A percentile compares a stretch with the other conserved stretches of the same genome.
These are phyloP conservation scores for Otus scops DNA, from an alignment of 2,797 vertebrate species.

Conservation along the genomic window DNA sequence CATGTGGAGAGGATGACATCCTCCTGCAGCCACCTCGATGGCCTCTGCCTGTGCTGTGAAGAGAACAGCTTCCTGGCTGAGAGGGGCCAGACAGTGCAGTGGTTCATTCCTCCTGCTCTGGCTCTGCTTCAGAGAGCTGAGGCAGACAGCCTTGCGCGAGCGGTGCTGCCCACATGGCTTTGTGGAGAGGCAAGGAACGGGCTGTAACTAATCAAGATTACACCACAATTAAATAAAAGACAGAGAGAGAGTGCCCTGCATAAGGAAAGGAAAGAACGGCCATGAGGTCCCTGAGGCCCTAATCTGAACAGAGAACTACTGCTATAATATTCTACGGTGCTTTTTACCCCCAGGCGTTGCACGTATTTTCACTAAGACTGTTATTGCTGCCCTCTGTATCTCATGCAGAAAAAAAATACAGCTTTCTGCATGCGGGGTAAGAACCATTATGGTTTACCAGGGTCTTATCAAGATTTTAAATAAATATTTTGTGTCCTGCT, in stretches of 20 bases:
- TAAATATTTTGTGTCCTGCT: not conserved
- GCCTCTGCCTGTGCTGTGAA: not conserved
- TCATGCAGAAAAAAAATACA: not conserved
- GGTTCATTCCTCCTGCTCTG: slow-evolving; percentile 57
- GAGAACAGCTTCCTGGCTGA: slow-evolving; percentile 40
- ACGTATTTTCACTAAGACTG: not conserved
- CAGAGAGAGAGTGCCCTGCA: not conserved
- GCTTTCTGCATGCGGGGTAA: not conserved
- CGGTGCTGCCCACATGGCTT: slow-evolving; percentile 35
- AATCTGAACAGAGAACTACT: not conserved
- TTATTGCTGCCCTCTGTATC: not conserved
- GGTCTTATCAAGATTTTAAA: not conserved
- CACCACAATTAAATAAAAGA: not conserved
- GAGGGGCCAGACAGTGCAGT: slow-evolving; percentile 33
- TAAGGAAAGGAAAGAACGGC: not conserved
- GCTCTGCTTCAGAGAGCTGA: slow-evolving; percentile 59
- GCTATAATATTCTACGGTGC: not conserved
- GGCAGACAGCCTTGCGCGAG: slow-evolving; percentile 57
- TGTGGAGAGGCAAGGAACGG: slow-evolving; percentile 34
- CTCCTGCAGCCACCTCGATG: not conserved
- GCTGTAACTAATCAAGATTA: slow-evolving; percentile 53
- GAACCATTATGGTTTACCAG: not conserved
- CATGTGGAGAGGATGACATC: not conserved
- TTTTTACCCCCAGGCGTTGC: not conserved
- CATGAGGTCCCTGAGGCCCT: not conserved